Base-by-base conservation (phyloP, 2,888 invertebrate genomes). In the Cordilura impudica region DNA sequence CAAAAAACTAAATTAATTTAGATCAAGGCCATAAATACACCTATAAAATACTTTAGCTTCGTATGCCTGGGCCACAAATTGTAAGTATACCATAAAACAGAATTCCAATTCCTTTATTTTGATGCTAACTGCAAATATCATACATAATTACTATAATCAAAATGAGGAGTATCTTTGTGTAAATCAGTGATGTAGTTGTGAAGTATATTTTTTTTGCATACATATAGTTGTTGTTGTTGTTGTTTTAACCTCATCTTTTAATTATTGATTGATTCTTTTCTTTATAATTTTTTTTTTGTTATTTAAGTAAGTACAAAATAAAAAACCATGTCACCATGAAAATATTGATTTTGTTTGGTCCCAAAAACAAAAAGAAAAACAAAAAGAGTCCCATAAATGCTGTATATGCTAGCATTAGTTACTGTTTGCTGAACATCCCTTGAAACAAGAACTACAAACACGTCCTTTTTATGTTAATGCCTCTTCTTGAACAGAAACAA, bases 31-130 rank as follows among this genome's bases (percentile, higher is more conserved):
- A 61, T 67, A 60, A 26, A 14, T 12, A 72, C 47, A 67, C 65
- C 23, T 71, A 61, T 61, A 18, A 16, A 71, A 51, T 23, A 49
- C 12, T 65, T 74, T 67, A 31, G 31, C 70, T 79, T 81, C 76
- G 78, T 81, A 82, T 82, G 81, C 81, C 81, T 82, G 78, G 78
- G 69, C 61, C 78, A 72, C 35, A 76, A 63, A 70, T 70, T 76
- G 75, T 76, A 70, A 76, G 75, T 76, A 75, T 39, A 39, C 12
- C 35, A 39, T n/a, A 39, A 35, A 35, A 39, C 12, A n/a, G n/a
- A 39, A 39, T n/a, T n/a, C 12, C 26, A 16, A 51, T 29, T 26
- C 29, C n/a, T 18, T 31, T 31, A 31, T 26, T 4, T 43, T 54
- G n/a, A n/a, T n/a, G n/a, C 4, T 60, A 45, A n/a, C 7, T 56